These are phyloP conservation scores for Andricus grossulariae DNA, from an alignment of 1,140 invertebrate genomes.

Conservation along the genomic window DNA sequence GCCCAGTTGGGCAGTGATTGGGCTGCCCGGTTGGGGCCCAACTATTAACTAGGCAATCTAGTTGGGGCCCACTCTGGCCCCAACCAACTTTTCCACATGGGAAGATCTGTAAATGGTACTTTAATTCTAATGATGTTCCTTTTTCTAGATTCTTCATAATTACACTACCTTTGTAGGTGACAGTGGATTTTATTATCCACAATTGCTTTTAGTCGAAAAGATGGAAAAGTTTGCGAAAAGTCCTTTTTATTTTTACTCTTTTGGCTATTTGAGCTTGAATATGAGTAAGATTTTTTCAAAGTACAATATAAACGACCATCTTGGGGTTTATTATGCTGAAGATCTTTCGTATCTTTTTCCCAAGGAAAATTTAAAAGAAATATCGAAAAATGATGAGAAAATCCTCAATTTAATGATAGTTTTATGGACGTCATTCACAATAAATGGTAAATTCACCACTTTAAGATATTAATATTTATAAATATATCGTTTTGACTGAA, in stretches of 20 bases:
- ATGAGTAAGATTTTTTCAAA: background rate
- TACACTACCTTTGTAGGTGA: background rate
- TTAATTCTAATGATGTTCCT: background rate
- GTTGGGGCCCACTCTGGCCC: too few species aligned
- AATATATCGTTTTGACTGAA: background rate
- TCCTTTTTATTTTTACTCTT: slow-evolving; percentile 13
- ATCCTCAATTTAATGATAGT: slow-evolving; percentile 8
- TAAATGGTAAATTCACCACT: background rate
- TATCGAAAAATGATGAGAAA: background rate
- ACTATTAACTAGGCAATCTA: too few species aligned
- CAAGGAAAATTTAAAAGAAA: background rate
- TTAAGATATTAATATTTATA: background rate
- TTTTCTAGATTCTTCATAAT: background rate
- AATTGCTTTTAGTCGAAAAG: background rate
- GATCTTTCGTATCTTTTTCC: background rate
- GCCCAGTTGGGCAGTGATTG: too few species aligned
- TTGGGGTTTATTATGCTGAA: background rate
- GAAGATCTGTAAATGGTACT: too few species aligned
- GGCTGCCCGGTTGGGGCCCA: too few species aligned
- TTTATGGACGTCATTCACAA: slow-evolving; percentile 2
- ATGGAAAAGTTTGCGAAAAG: background rate
- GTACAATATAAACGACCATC: background rate
- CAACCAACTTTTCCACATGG: too few species aligned
- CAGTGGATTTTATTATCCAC: background rate
- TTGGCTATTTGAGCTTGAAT: slow-evolving; percentile 10